These are phyloP conservation scores for Tragelaphus buxtoni DNA, from an alignment of 2,113 vertebrate species.

Conservation along the genomic window DNA sequence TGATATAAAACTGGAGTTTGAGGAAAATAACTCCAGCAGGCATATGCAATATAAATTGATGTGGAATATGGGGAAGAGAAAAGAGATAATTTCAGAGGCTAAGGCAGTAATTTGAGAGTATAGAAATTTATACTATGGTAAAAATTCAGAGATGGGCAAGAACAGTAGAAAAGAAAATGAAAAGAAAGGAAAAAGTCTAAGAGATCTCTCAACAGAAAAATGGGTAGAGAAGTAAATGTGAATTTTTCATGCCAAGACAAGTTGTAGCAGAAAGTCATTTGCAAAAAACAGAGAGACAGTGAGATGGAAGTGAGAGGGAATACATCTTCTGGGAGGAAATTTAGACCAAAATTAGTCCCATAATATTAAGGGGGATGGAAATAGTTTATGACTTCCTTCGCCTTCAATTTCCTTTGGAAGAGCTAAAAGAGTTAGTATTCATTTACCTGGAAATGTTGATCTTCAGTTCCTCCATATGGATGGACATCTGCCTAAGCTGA, in stretches of 20 bases:
- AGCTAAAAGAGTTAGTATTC: neutral
- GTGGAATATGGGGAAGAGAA: neutral
- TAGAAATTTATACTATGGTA: neutral
- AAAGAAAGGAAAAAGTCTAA: neutral
- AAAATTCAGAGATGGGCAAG: neutral
- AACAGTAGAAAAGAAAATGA: neutral
- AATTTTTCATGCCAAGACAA: neutral
- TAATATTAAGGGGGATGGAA: neutral
- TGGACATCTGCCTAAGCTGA: slow-evolving; percentile 82
- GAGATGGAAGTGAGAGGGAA: neutral
- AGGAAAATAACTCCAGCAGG: neutral
- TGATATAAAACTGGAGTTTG: neutral
- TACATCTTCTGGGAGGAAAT: neutral
- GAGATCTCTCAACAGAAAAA: neutral
- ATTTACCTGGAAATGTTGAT: slow-evolving; percentile 80
- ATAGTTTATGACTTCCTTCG: neutral
- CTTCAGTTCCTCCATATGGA: slow-evolving; percentile 85
- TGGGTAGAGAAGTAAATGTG: neutral
- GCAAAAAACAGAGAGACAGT: neutral
- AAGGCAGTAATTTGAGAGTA: neutral
- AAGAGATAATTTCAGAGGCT: neutral
- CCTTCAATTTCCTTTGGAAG: neutral
- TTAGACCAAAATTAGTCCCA: neutral
- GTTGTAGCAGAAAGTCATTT: neutral
- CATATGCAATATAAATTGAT: neutral